Evolutionary conservation across 2,797 vertebrate species (phyloP).

Genomic region (Enteromius afrohamiltoni): DNA sequence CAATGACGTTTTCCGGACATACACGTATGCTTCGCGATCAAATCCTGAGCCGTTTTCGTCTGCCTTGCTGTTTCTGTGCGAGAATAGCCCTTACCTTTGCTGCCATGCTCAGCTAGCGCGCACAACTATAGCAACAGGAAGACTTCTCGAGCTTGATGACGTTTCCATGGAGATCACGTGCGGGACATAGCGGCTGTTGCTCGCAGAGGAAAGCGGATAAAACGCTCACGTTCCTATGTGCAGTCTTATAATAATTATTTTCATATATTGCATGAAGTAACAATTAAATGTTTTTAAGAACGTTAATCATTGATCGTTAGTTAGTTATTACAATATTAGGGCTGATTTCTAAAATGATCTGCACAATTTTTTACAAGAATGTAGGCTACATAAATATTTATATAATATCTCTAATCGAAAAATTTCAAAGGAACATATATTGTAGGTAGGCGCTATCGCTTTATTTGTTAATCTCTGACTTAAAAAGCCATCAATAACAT

Average conservation of each 20-base stretch:
- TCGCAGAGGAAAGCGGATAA: constrained; percentile 67
- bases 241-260: not conserved
- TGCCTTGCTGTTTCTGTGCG: constrained; percentile 20
- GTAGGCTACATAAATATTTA: not conserved
- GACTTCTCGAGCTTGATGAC: constrained; percentile 70
- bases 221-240: constrained; percentile 56
- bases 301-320: not conserved
- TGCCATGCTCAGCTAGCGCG: constrained; percentile 75
- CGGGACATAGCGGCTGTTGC: constrained; percentile 61
- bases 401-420: not conserved
- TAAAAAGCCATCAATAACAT: not conserved
- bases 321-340: not conserved
- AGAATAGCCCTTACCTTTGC: constrained; percentile 74
- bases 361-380: not conserved
- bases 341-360: not conserved
- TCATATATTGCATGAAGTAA: not conserved
- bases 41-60: not conserved
- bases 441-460: not conserved
- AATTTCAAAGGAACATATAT: not conserved
- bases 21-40: not conserved
- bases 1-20: not conserved
- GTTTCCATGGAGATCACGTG: constrained; percentile 75
- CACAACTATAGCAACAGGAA: constrained; percentile 59
- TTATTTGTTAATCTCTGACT: not conserved
- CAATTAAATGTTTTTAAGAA: not conserved